These are phyloP conservation scores for Valencia hispanica DNA, from an alignment of 2,797 vertebrate species.

Conservation along the genomic window DNA sequence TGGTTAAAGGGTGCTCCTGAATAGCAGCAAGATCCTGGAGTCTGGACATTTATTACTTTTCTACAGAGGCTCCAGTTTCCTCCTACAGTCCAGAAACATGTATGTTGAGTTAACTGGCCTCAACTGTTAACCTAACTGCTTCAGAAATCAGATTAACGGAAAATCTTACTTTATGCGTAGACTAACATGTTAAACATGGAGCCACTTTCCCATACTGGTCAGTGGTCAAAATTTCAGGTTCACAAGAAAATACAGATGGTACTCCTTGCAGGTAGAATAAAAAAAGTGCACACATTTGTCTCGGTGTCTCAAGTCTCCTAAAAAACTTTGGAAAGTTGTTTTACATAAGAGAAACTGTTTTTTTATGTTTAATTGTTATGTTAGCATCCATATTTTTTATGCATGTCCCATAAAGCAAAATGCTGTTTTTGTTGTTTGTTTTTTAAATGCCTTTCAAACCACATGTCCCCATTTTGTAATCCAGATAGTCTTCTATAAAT, in stretches of 20 bases:
- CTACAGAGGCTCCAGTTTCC: not conserved
- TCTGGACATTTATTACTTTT: not conserved
- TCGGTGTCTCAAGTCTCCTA: not conserved
- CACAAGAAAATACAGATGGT: not conserved
- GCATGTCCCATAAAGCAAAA: constrained; percentile 6
- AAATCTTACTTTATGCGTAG: too few relatives aligned
- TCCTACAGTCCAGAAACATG: not conserved
- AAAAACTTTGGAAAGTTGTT: not conserved
- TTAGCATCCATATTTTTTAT: too few relatives aligned
- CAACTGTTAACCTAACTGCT: too few relatives aligned
- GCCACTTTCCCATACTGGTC: too few relatives aligned
- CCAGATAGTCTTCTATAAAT: not conserved
- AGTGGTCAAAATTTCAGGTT: not conserved
- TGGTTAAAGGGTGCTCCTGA: not conserved
- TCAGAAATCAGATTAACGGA: too few relatives aligned
- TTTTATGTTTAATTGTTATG: not conserved
- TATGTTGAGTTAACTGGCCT: not conserved
- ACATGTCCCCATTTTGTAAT: not conserved
- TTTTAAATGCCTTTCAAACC: not conserved
- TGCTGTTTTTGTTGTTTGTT: not conserved
- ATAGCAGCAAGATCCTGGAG: not conserved
- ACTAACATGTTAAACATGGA: too few relatives aligned
- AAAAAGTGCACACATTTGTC: not conserved
- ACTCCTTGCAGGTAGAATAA: not conserved
- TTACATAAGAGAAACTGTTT: not conserved